phyloP scores from a whole-genome alignment of 2,797 vertebrate genomes.

The Coendou prehensilis region DNA sequence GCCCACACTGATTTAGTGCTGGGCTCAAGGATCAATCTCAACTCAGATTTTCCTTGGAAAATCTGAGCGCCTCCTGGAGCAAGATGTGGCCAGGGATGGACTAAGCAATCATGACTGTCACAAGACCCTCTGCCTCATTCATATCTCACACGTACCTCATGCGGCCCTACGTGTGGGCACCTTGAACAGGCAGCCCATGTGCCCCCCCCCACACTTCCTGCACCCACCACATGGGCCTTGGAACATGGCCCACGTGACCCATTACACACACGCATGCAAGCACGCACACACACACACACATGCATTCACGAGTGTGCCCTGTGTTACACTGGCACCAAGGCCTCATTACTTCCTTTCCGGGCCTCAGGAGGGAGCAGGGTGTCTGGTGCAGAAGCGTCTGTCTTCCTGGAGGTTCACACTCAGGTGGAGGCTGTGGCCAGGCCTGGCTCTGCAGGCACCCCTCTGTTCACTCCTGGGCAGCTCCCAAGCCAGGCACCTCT shows the following conservation, averaged over 20 bases:
- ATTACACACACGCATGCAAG: background rate
- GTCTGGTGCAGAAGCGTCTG: background rate
- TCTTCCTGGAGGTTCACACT: background rate
- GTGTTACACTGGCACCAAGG: background rate
- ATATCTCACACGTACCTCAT: background rate
- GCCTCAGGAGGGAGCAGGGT: background rate
- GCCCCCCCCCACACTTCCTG: background rate
- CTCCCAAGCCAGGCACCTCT: background rate
- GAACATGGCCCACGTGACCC: too few species aligned
- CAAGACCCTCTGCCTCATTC: background rate
- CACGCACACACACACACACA: background rate
- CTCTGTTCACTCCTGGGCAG: too few species aligned
- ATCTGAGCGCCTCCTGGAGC: background rate
- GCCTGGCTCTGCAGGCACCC: background rate
- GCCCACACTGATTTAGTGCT: conserved; percentile 65
- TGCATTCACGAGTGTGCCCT: background rate
- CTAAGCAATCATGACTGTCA: background rate
- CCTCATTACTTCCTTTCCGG: background rate
- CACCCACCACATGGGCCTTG: background rate
- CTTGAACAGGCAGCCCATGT: background rate
- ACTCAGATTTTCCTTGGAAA: conserved; percentile 72
- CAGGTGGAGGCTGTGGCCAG: background rate
- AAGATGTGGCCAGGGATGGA: background rate
- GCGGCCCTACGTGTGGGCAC: background rate
- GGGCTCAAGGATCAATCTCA: conserved; percentile 62